A percentile compares a stretch with the other conserved stretches of the same genome.
These are phyloP conservation scores for Thalassoma bifasciatum DNA, from an alignment of 2,113 vertebrate species.

Conservation along the genomic window DNA sequence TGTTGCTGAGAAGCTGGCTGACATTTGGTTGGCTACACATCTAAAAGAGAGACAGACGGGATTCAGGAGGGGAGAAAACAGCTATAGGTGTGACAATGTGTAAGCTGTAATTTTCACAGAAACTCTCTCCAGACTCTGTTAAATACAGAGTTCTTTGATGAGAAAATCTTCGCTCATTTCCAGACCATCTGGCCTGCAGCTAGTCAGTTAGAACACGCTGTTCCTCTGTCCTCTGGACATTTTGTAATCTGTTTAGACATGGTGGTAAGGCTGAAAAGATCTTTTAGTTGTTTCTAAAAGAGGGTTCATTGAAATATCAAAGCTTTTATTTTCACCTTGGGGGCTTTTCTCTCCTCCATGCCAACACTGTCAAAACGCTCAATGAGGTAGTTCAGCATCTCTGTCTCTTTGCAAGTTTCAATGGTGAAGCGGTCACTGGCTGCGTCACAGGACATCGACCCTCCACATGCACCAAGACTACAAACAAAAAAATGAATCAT, in stretches of 20 bases:
- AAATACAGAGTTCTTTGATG: constrained; percentile 20
- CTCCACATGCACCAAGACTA: constrained; percentile 85
- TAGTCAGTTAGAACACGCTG: constrained; percentile 25
- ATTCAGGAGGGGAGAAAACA: background rate
- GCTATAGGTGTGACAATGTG: constrained; percentile 18
- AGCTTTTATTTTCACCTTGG: constrained; percentile 86
- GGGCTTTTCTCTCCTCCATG: constrained; percentile 98
- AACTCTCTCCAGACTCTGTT: constrained; percentile 3
- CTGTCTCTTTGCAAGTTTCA: constrained; percentile 96
- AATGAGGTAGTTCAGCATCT: constrained; percentile 99
- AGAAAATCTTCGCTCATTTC: constrained; percentile 7
- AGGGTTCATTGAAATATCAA: background rate
- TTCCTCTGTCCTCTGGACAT: constrained; percentile 10
- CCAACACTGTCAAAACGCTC: constrained; percentile 99
- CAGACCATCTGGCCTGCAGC: constrained; percentile 30
- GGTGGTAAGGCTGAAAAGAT: background rate
- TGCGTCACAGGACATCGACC: constrained; percentile 87
- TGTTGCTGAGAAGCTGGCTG: constrained; percentile 98
- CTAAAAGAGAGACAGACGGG: constrained; percentile 73
- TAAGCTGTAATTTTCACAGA: constrained; percentile 20
- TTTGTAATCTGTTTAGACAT: constrained; percentile 8
- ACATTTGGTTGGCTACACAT: constrained; percentile 97
- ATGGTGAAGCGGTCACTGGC: constrained; percentile 97
- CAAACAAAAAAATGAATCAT: constrained; percentile 22
- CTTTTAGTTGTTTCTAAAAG: background rate